phyloP scores from a whole-genome alignment of 2,888 invertebrate genomes.

The Drosophila diplacantha region DNA sequence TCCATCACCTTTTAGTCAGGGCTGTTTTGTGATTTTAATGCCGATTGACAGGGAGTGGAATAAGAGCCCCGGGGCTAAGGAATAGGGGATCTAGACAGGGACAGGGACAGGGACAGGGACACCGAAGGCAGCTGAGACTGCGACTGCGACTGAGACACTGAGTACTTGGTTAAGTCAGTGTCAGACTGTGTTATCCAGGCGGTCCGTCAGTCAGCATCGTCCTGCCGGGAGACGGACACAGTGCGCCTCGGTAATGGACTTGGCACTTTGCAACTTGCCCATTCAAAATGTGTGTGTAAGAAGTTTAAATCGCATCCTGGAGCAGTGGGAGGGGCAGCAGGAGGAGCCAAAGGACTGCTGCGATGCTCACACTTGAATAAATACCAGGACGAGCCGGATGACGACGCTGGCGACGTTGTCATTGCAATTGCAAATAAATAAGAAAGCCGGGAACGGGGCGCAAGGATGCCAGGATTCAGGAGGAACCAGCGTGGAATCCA shows the following conservation, averaged over 20 bases:
- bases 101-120: conserved; percentile 32
- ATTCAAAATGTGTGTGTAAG: conserved; percentile 72
- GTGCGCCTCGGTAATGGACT: conserved; percentile 59
- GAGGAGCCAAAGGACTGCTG: conserved; percentile 9
- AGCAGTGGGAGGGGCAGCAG: conserved; percentile 18
- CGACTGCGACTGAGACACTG: conserved; percentile 11
- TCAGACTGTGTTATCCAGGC: conserved; percentile 54
- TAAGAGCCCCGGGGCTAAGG: conserved; percentile 11
- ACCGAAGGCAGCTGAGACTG: conserved; percentile 8
- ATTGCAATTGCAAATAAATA: conserved; percentile 71
- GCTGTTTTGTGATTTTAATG: conserved; percentile 70
- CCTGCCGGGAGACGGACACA: conserved; percentile 28
- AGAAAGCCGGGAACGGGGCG: conserved; percentile 49
- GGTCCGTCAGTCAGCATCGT: conserved; percentile 13
- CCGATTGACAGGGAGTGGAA: conserved; percentile 61
- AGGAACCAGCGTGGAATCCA: neutral
- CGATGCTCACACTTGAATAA: conserved; percentile 70
- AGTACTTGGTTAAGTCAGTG: conserved; percentile 37
- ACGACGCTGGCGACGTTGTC: conserved; percentile 56
- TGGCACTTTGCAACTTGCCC: conserved; percentile 70
- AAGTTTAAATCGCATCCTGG: conserved; percentile 70
- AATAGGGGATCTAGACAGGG: conserved; percentile 7
- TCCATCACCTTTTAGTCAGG: conserved; percentile 22
- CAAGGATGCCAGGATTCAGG: conserved; percentile 46
- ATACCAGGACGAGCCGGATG: conserved; percentile 59